Evolutionary conservation across 2,888 invertebrate genomes (phyloP), one percentile per base, ranked within the genome.

Genomic region (Stenotaenia linearis): DNA sequence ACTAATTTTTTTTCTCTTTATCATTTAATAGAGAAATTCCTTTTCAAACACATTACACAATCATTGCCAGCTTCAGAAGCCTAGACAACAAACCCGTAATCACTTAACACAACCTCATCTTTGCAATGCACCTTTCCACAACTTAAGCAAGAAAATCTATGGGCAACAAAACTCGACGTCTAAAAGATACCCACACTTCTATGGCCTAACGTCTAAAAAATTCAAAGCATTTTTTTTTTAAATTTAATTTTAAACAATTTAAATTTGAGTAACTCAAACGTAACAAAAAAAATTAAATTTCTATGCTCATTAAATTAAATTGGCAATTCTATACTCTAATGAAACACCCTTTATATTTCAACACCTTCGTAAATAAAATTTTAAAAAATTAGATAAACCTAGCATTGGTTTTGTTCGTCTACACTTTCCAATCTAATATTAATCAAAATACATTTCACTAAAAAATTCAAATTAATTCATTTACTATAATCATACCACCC

Each of bases 11-110:
- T n/a, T 45, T 45, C 45, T 45, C 45, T 45, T 45, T 45, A 45
- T 12, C 45, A 12, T n/a, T 45, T 45, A 45, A 45, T 69, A 69
- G 25, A 25, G 25, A 69, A 28, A 10, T 25, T 69, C 69, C 69
- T 69, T 69, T 69, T 69, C 69, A 69, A 69, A 25, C 69, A 69
- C 69, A 69, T 69, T 69, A 69, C 69, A 69, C 69, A 69, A 69
- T 69, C 69, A 75, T 35, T 37, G 75, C 35, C 75, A 37, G 75
- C 75, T 75, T 75, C 75, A 75, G 32, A 75, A 75, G 75, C 75
- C 37, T 32, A 32, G 75, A 75, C 75, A 75, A 75, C 28, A 75
- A 75, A 75, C 75, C 75, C 75, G 75, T 75, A 75, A 75, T 75
- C 35, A 75, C 35, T 32, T 32, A 37, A 75, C 75, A 75, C 75